Percentiles rank a stretch among this genome's conserved stretches.
Conservation (phyloP, 2,113 vertebrate genomes). For the Felis chaus region DNA sequence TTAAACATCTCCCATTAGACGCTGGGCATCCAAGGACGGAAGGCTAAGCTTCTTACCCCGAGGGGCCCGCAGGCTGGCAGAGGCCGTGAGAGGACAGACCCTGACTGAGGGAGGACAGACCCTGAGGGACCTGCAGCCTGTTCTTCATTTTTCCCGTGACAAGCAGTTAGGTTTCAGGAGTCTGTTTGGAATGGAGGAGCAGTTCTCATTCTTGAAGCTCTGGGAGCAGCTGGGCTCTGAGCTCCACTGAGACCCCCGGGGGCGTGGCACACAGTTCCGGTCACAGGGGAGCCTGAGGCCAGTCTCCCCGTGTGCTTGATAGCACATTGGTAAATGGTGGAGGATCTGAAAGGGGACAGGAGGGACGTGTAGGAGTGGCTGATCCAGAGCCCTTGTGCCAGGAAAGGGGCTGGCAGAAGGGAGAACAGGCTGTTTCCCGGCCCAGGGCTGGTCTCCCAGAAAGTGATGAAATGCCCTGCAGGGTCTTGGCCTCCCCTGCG, state of each 20-base stretch:
- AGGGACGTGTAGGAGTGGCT: fast-evolving
- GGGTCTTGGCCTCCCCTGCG: neutral
- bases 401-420: neutral
- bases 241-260: neutral
- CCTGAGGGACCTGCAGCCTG: neutral
- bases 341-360: neutral
- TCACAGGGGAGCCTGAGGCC: neutral
- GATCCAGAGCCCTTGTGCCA: neutral
- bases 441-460: neutral
- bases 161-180: constrained; percentile 4
- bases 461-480: neutral
- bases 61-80: neutral
- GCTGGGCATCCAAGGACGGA: neutral
- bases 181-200: neutral
- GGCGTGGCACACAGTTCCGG: neutral
- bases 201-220: constrained; percentile 30
- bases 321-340: neutral
- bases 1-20: neutral
- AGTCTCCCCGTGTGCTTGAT: neutral
- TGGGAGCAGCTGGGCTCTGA: neutral
- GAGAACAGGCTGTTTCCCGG: neutral
- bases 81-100: neutral
- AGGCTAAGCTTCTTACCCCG: neutral
- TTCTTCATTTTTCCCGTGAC: constrained; percentile 9
- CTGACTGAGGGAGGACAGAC: neutral